Percentiles rank a stretch among this genome's conserved stretches.
phyloP scores from a whole-genome alignment of 1,140 invertebrate species.

The Scaptomyza montana region DNA sequence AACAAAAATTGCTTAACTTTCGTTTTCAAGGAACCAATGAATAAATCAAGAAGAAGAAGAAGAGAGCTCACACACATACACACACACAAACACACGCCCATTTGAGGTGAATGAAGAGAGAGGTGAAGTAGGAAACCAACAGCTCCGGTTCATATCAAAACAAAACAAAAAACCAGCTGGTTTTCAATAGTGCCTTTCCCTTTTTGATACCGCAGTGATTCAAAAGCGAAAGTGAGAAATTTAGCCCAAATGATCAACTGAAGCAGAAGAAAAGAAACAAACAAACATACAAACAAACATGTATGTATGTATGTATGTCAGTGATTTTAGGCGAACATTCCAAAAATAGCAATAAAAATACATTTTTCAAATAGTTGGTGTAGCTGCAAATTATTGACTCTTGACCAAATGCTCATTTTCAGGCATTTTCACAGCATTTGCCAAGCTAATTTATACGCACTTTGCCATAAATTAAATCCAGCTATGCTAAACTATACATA shows the following conservation, averaged over 20 bases:
- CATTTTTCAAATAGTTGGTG: slow-evolving; percentile 36
- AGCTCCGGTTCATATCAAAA: slow-evolving; percentile 1
- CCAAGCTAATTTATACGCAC: slow-evolving; percentile 24
- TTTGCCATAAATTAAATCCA: slow-evolving; percentile 17
- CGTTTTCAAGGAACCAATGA: too few relatives aligned
- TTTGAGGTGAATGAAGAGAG: neutral
- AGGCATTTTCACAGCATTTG: slow-evolving; percentile 21
- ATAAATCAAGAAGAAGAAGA: neutral
- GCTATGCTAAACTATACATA: neutral
- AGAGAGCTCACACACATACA: neutral
- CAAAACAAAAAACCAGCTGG: neutral
- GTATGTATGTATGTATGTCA: neutral
- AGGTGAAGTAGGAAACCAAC: neutral
- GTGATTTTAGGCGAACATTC: slow-evolving; percentile 1
- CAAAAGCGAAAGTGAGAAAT: slow-evolving; percentile 44
- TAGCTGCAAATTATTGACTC: slow-evolving; percentile 37
- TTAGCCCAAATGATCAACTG: slow-evolving; percentile 6
- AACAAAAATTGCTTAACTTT: too few relatives aligned
- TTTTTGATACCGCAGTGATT: slow-evolving; percentile 18
- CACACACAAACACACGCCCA: too few relatives aligned
- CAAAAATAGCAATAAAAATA: slow-evolving; percentile 26
- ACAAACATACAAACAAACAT: neutral
- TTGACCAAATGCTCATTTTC: slow-evolving; percentile 32
- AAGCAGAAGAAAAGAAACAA: neutral
- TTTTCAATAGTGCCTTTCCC: slow-evolving; percentile 44